Base-by-base conservation (phyloP, 2,888 invertebrate genomes). In the Melipona bicolor region DNA sequence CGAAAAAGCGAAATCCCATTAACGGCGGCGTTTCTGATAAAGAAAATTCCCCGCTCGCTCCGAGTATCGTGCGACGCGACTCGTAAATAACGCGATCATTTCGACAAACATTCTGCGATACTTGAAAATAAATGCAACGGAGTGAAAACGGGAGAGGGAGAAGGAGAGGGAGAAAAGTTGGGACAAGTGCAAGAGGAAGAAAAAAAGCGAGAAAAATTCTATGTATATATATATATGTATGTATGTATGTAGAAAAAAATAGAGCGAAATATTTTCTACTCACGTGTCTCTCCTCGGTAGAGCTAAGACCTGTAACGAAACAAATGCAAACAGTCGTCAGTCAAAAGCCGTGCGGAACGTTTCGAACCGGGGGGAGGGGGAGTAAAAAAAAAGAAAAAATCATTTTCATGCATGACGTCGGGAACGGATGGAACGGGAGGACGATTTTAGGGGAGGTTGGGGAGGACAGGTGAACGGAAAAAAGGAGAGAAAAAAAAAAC, bases 211-310 rank as follows among this genome's bases (percentile, higher is more conserved):
- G 13, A 15, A 74, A 62, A 61, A 56, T 36, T 36, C 36, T 36
- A 36, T 9, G 5, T 36, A 36, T 36, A 0, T 36, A 36, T 9
- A 36, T 36, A 36, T 36, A 36, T 36, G 0, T 9, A 6, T 36
- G 6, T 36, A 36, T 9, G 9, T 71, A 65, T 17, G 52, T 27
- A 27, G 27, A 59, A 27, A 56, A 61, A 64, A 64, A 83, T 59
- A 72, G 65, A 73, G 74, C 77, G 59, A 82, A 77, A 76, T 68
- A 80, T 69, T 80, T 75, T 83, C 84, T 89, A 96, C 96, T 96
- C 95, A 96, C 96, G 95, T 96, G 96, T 95, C 96, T 95, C 93
- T 96, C 96, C 93, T 96, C 96, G 75, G 96, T 95, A 69, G 96
- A 96, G 93, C 96, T 96, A 93, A 96, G 95, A 94, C 96, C 96